Conservation (phyloP, 2,797 vertebrate genomes). For the Otolemur crassicaudatus region DNA sequence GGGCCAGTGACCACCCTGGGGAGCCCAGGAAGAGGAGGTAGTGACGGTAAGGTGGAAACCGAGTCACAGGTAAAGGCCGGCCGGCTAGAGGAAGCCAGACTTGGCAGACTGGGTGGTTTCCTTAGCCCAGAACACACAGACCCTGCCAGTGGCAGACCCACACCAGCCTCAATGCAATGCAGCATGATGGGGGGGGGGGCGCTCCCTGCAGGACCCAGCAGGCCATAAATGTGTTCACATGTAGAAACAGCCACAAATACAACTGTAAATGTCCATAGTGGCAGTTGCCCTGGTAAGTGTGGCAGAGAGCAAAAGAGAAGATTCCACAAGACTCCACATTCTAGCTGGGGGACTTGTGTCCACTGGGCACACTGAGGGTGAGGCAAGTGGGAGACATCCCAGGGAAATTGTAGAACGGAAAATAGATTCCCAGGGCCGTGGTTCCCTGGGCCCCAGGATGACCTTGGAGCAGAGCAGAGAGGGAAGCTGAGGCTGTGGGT, state of each 20-base stretch:
- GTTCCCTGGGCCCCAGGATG: neutral
- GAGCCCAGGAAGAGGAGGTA: neutral
- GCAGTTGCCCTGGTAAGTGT: no score
- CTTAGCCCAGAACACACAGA: no score
- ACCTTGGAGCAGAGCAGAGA: rapidly evolving
- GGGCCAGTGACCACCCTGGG: no score
- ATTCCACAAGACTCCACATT: neutral
- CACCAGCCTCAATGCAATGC: no score
- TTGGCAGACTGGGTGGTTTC: no score
- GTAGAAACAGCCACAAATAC: no score
- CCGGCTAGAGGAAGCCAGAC: neutral
- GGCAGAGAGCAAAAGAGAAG: neutral
- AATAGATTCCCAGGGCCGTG: no score
- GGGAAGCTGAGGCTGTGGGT: rapidly evolving
- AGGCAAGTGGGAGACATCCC: neutral
- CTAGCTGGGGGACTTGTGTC: neutral
- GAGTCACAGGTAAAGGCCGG: rapidly evolving
- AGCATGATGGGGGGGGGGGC: no score
- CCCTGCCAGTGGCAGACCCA: no score
- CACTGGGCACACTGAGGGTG: neutral
- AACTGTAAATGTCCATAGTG: no score
- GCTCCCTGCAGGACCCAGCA: no score
- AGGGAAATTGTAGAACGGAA: neutral
- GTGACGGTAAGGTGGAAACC: rapidly evolving
- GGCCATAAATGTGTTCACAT: no score